phyloP scores from a whole-genome alignment of 2,888 invertebrate genomes.

The Miltochrista miniata region DNA sequence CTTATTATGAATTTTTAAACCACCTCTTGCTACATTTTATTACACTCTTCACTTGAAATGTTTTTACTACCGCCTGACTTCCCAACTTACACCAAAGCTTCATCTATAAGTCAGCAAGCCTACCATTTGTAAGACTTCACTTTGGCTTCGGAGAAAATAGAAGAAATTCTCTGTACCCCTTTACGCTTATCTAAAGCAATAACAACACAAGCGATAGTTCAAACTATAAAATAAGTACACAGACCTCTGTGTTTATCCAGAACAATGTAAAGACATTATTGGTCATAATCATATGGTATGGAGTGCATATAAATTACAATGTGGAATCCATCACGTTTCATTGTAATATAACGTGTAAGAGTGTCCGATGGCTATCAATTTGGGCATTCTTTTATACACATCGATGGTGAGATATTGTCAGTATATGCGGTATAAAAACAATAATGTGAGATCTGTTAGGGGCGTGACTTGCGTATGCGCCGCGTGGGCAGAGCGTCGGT shows the following conservation, averaged over 20 bases:
- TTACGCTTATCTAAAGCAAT: no score
- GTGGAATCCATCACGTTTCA: slow-evolving; percentile 45
- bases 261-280: slow-evolving; percentile 28
- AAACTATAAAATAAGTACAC: slow-evolving; percentile 17
- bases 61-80: no score
- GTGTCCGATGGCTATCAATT: slow-evolving; percentile 47
- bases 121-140: no score
- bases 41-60: no score
- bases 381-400: slow-evolving; percentile 46
- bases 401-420: slow-evolving; percentile 61
- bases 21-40: no score
- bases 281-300: slow-evolving; percentile 29
- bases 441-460: slow-evolving; percentile 61
- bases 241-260: slow-evolving; percentile 28
- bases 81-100: no score
- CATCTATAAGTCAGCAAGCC: no score
- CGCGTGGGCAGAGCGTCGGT: slow-evolving; percentile 74
- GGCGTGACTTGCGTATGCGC: slow-evolving; percentile 75
- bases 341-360: slow-evolving; percentile 39
- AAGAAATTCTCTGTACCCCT: no score
- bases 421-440: slow-evolving; percentile 50
- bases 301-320: slow-evolving; percentile 31
- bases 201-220: no score
- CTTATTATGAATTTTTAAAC: background rate
- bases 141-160: no score